These are phyloP conservation scores for Drosophila ochracea DNA, from an alignment of 2,888 invertebrate species.

Conservation along the genomic window DNA sequence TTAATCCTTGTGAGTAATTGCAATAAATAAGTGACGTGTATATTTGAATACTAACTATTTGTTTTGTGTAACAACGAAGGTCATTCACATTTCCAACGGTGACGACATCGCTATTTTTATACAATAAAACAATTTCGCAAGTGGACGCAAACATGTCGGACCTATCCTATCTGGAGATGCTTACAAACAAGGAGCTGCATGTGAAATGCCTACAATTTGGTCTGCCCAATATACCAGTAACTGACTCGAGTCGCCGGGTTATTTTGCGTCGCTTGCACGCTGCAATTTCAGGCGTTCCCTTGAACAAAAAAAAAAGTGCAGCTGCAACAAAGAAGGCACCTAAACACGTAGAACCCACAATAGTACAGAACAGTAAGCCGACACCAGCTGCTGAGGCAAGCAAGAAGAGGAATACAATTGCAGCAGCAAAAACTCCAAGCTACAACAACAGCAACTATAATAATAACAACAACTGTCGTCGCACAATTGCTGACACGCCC, in stretches of 20 bases:
- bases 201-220: constrained; percentile 79
- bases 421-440: constrained; percentile 12
- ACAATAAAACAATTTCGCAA: constrained; percentile 45
- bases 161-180: constrained; percentile 65
- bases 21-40: no score
- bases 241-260: constrained; percentile 81
- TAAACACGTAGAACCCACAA: constrained; percentile 75
- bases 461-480: constrained; percentile 51
- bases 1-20: background rate
- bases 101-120: constrained; percentile 66
- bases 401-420: constrained; percentile 2
- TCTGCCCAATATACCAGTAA: constrained; percentile 83
- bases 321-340: constrained; percentile 50
- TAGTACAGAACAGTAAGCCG: constrained; percentile 67
- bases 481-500: constrained; percentile 61
- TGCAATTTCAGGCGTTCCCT: constrained; percentile 66
- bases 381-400: constrained; percentile 53
- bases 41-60: background rate
- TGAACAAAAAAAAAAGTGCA: constrained; percentile 44
- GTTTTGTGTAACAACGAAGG: constrained; percentile 2
- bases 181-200: constrained; percentile 81
- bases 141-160: constrained; percentile 60
- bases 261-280: constrained; percentile 76
- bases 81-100: constrained; percentile 29
- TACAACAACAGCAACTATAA: constrained; percentile 16